A percentile compares a stretch with the other conserved stretches of the same genome.
These are phyloP conservation scores for Amiota communis DNA, from an alignment of 2,888 invertebrate genomes.

Conservation along the genomic window DNA sequence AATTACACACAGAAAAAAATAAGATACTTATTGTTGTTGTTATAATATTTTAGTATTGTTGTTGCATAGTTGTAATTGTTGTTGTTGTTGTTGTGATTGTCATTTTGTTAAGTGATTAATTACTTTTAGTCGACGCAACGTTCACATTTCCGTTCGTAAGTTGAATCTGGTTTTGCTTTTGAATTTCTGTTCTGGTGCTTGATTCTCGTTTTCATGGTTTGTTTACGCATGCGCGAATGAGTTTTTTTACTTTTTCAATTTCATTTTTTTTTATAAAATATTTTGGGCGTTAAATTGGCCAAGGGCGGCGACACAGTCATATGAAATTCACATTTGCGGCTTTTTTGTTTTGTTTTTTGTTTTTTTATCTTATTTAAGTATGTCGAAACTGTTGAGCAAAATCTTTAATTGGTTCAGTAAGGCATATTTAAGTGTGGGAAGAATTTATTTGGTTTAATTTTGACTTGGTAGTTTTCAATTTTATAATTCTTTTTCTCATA, in stretches of 20 bases:
- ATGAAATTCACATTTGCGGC: constrained; percentile 23
- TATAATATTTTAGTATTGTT: neutral
- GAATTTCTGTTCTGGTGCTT: neutral
- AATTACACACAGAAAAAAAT: constrained; percentile 10
- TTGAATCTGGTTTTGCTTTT: constrained; percentile 41
- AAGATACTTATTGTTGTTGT: neutral
- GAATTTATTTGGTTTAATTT: neutral
- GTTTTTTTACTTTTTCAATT: neutral
- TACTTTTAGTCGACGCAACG: constrained; percentile 35
- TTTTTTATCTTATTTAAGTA: neutral
- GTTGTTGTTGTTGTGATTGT: constrained; percentile 38
- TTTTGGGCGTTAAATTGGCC: constrained; percentile 11
- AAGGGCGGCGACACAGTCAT: constrained; percentile 38
- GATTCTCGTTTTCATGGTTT: neutral
- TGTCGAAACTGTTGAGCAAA: neutral
- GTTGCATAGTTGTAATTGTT: constrained; percentile 4
- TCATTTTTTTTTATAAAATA: neutral
- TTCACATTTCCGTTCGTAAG: constrained; percentile 53
- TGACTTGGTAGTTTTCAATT: too few relatives aligned
- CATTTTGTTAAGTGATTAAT: constrained; percentile 59
- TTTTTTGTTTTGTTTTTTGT: neutral
- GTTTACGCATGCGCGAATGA: constrained; percentile 30
- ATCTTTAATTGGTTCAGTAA: neutral
- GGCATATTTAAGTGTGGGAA: constrained; percentile 22
- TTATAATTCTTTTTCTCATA: too few relatives aligned